phyloP scores from a whole-genome alignment of 2,888 invertebrate genomes.

The Muscina levida region DNA sequence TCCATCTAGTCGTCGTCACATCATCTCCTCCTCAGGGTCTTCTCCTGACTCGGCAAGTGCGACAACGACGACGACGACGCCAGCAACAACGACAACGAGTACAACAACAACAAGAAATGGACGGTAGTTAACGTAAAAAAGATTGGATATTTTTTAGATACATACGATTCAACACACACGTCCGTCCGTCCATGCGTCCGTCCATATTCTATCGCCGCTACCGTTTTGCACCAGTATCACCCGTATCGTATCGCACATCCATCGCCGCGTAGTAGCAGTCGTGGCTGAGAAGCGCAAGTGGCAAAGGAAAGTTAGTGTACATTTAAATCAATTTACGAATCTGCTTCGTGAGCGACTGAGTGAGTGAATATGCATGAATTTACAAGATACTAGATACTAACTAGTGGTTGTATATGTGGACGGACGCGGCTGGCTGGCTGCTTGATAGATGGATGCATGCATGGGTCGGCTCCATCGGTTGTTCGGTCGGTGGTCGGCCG shows the following conservation, averaged over 20 bases:
- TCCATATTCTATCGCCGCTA: neutral
- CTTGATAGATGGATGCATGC: neutral
- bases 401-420: neutral
- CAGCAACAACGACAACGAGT: no score
- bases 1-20: neutral
- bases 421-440: neutral
- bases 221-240: neutral
- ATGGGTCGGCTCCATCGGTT: neutral
- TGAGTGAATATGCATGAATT: slow-evolving; percentile 44
- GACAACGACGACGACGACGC: no score
- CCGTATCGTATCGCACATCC: neutral
- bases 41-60: neutral
- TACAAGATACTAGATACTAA: slow-evolving; percentile 18
- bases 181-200: slow-evolving; percentile 1
- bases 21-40: neutral
- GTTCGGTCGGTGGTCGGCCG: neutral
- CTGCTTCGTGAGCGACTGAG: slow-evolving; percentile 51
- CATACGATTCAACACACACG: slow-evolving; percentile 27
- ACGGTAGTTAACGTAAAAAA: slow-evolving; percentile 18
- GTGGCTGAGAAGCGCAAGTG: neutral
- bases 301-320: slow-evolving; percentile 31
- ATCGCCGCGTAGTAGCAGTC: neutral
- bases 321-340: slow-evolving; percentile 63
- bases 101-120: slow-evolving; percentile 1
- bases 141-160: slow-evolving; percentile 30